These are phyloP conservation scores for Rhombomys opimus DNA, from an alignment of 2,113 vertebrate genomes.

Conservation along the genomic window DNA sequence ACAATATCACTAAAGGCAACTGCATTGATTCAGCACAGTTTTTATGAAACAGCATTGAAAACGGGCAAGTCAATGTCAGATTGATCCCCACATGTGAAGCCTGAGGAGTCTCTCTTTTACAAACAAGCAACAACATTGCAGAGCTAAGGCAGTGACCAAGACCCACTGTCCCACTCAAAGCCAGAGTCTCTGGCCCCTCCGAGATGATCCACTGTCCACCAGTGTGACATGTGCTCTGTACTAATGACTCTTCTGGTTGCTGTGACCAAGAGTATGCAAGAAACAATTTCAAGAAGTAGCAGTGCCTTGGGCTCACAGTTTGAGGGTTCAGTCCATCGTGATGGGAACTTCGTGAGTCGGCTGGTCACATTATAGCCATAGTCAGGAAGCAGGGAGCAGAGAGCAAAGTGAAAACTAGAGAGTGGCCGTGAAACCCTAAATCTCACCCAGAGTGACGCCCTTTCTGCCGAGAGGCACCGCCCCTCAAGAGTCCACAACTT, in stretches of 20 bases:
- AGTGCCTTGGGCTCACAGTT: neutral
- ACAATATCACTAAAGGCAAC: neutral
- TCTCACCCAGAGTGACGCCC: neutral
- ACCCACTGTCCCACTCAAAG: accelerated
- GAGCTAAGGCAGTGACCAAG: neutral
- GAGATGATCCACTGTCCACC: neutral
- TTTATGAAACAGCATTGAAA: slow-evolving; percentile 30
- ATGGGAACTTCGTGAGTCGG: accelerated
- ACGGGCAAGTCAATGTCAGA: neutral
- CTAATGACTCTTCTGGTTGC: neutral
- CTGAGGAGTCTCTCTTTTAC: neutral
- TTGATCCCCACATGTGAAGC: neutral
- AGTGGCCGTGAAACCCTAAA: neutral
- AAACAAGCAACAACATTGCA: neutral
- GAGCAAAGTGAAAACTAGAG: neutral
- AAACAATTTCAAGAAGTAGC: neutral
- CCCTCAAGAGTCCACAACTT: neutral
- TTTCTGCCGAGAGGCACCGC: neutral
- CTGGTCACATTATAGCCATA: neutral
- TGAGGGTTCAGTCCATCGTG: neutral
- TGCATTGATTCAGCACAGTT: neutral
- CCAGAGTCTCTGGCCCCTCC: neutral
- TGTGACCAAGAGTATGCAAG: neutral
- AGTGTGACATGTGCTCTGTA: neutral
- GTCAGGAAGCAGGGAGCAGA: neutral